Evolutionary conservation across 1,140 invertebrate species (phyloP).

Genomic region (Gryllus bimaculatus): DNA sequence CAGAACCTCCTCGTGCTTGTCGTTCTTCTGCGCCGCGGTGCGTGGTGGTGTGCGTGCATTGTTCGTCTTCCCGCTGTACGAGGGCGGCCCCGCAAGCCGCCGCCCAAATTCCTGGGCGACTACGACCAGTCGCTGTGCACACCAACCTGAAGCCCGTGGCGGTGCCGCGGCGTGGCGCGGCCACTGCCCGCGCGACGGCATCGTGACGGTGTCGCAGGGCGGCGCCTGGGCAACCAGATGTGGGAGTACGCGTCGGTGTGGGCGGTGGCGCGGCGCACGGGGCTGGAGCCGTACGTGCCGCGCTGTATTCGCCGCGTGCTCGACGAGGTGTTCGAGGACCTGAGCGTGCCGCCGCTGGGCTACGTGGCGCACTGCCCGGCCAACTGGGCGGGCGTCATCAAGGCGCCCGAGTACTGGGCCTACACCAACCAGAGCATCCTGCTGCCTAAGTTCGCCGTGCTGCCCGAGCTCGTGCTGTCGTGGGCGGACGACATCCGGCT

Average conservation of each 20-base stretch:
- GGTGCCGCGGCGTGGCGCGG: slow-evolving; percentile 32
- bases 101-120: slow-evolving; percentile 26
- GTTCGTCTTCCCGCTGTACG: slow-evolving; percentile 50
- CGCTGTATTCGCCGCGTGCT: slow-evolving; percentile 44
- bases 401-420: slow-evolving; percentile 44
- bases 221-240: slow-evolving; percentile 55
- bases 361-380: slow-evolving; percentile 46
- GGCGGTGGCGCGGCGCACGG: slow-evolving; percentile 44
- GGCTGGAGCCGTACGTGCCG: slow-evolving; percentile 47
- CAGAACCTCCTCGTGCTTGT: slow-evolving; percentile 48
- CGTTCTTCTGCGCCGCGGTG: slow-evolving; percentile 45
- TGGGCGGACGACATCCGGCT: slow-evolving; percentile 46
- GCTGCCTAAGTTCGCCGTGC: slow-evolving; percentile 43
- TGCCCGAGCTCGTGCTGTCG: slow-evolving; percentile 44
- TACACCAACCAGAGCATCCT: slow-evolving; percentile 49
- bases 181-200: slow-evolving; percentile 33
- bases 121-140: slow-evolving; percentile 44
- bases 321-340: slow-evolving; percentile 43
- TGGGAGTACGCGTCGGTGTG: slow-evolving; percentile 54
- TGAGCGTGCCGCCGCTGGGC: slow-evolving; percentile 46
- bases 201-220: slow-evolving; percentile 46
- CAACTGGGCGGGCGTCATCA: slow-evolving; percentile 38
- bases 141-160: slow-evolving; percentile 37
- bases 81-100: slow-evolving; percentile 34
- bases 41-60: slow-evolving; percentile 49